Conservation (phyloP, 1,140 invertebrate genomes). For the Lepidurus arcticus region DNA sequence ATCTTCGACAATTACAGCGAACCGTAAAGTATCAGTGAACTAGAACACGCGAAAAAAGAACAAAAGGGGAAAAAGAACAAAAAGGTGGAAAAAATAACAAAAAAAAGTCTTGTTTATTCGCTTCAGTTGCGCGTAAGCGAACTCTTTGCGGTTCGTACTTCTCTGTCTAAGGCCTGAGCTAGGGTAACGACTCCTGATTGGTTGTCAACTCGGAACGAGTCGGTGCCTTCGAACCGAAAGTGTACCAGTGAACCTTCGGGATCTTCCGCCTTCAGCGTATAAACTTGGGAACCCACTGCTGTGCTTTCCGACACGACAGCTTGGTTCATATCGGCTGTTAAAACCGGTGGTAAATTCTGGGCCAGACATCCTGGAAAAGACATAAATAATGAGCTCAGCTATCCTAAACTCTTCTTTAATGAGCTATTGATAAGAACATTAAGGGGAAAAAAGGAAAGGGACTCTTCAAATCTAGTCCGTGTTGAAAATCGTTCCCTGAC, state of each 20-base stretch:
- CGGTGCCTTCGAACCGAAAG: conserved; percentile 71
- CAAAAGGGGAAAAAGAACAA: conserved; percentile 28
- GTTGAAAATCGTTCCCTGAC: background rate
- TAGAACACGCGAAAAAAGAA: too few relatives aligned
- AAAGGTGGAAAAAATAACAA: conserved; percentile 24
- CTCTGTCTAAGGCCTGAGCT: conserved; percentile 70
- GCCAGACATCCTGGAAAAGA: conserved; percentile 30
- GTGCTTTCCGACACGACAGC: conserved; percentile 68
- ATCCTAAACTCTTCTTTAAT: background rate
- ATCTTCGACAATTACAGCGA: conserved; percentile 70
- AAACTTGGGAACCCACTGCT: conserved; percentile 66
- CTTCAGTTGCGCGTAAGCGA: background rate
- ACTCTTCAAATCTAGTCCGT: background rate
- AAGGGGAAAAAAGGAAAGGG: background rate
- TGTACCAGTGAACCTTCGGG: conserved; percentile 67
- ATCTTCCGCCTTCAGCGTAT: conserved; percentile 67
- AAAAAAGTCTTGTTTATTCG: too few relatives aligned
- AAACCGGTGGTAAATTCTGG: conserved; percentile 59
- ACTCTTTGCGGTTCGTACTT: conserved; percentile 53
- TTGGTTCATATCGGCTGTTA: conserved; percentile 64
- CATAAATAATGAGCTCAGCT: background rate
- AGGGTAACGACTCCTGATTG: conserved; percentile 68
- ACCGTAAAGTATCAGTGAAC: conserved; percentile 65
- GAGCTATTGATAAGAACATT: background rate
- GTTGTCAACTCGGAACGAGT: conserved; percentile 68